These are phyloP conservation scores for Struthidea cinerea DNA, from an alignment of 2,113 vertebrate genomes.

Conservation along the genomic window DNA sequence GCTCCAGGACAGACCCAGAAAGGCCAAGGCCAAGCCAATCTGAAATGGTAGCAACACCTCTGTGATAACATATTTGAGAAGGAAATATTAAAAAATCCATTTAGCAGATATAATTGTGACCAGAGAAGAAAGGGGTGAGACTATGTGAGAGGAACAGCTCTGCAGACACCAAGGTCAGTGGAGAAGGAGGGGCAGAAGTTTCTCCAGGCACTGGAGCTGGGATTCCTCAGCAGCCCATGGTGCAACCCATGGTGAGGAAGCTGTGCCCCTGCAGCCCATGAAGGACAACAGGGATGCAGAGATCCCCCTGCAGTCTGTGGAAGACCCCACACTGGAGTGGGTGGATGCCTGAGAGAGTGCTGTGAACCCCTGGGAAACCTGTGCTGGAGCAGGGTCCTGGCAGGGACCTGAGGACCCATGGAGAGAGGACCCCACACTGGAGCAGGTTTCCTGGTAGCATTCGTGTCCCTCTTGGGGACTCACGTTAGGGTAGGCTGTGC, in stretches of 20 bases:
- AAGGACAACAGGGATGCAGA: not conserved
- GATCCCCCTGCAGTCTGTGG: not conserved
- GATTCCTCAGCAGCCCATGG: not conserved
- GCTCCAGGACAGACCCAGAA: not conserved
- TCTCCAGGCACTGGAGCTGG: not conserved
- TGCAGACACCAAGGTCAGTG: not conserved
- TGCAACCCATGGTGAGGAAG: not conserved
- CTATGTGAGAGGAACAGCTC: not conserved
- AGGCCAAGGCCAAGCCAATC: not conserved
- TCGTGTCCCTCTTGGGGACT: not conserved
- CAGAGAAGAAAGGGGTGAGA: not conserved
- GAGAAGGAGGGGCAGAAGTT: not conserved
- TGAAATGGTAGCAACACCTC: too few species aligned
- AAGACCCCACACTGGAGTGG: not conserved
- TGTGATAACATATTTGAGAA: not conserved
- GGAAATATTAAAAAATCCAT: not conserved
- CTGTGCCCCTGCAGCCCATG: too few species aligned
- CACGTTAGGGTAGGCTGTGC: not conserved
- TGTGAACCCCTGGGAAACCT: not conserved
- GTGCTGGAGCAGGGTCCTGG: not conserved
- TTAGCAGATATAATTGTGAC: accelerated
- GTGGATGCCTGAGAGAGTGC: not conserved
- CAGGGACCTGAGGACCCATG: not conserved
- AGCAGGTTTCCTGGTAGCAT: not conserved
- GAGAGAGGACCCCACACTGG: not conserved